A percentile compares a stretch with the other conserved stretches of the same genome.
Evolutionary conservation across 2,888 invertebrate species (phyloP).

Genomic region (Eristalis arbustorum): DNA sequence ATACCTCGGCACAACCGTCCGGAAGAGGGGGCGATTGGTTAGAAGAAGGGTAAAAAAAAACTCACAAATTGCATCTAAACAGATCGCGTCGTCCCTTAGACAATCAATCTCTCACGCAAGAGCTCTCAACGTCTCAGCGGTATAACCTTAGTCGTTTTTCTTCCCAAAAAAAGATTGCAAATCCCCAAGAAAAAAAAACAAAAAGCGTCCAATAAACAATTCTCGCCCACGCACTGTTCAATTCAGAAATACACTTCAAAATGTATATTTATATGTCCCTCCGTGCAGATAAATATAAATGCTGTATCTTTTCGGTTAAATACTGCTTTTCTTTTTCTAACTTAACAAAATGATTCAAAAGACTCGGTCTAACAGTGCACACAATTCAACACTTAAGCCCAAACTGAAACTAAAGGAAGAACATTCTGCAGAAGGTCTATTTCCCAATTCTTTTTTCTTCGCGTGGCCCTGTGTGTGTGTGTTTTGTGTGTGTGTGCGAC

Average conservation of each 20-base stretch:
- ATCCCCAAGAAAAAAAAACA: neutral
- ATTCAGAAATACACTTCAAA: too few relatives aligned
- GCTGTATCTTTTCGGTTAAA: too few relatives aligned
- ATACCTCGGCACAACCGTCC: too few relatives aligned
- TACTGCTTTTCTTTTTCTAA: neutral
- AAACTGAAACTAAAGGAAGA: constrained; percentile 64
- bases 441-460: constrained; percentile 46
- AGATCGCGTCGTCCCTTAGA: neutral
- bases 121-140: neutral
- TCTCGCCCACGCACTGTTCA: neutral
- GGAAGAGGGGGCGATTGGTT: too few relatives aligned
- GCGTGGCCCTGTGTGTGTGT: neutral
- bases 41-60: neutral
- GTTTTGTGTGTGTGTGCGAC: neutral
- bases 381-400: constrained; percentile 63
- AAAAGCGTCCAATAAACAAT: neutral
- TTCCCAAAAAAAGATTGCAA: neutral
- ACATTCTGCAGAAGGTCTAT: constrained; percentile 53
- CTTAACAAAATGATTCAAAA: neutral
- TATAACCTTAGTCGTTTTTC: neutral
- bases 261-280: neutral
- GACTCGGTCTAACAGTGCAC: constrained; percentile 40
- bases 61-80: neutral
- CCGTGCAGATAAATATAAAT: neutral
- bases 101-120: neutral